phyloP scores from a whole-genome alignment of 2,113 vertebrate species.

The Phoxinus phoxinus region DNA sequence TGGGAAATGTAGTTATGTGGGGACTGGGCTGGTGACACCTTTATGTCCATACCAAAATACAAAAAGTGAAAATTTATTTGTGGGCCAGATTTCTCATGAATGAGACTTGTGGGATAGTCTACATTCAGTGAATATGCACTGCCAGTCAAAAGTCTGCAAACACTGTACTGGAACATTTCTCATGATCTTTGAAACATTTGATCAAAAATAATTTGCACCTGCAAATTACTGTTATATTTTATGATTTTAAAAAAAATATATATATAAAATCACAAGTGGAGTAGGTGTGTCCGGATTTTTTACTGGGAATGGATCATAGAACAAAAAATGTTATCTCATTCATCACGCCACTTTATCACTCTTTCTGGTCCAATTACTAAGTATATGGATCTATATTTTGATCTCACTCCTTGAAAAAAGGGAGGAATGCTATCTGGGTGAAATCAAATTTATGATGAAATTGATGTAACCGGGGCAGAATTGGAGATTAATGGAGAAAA shows the following conservation, averaged over 20 bases:
- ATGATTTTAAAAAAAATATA: background rate
- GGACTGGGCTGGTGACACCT: no score
- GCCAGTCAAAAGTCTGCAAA: background rate
- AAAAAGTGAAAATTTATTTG: background rate
- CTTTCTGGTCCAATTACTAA: background rate
- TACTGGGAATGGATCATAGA: background rate
- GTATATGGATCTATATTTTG: constrained; percentile 12
- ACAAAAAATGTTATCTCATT: background rate
- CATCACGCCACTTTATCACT: constrained; percentile 8
- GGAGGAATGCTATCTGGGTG: constrained; percentile 15
- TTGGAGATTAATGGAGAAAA: constrained; percentile 31
- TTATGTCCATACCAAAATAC: background rate
- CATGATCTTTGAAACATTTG: background rate
- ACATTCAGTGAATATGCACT: background rate
- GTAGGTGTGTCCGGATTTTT: constrained; percentile 1
- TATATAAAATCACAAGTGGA: background rate
- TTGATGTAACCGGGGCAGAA: constrained; percentile 26
- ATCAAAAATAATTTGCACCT: background rate
- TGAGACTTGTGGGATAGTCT: background rate
- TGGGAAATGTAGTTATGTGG: no score
- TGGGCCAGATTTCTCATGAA: background rate
- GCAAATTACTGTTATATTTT: background rate
- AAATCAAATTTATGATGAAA: constrained; percentile 20
- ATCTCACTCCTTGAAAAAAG: constrained; percentile 2
- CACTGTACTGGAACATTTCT: background rate